These are phyloP conservation scores for Paratilapia polleni DNA, from an alignment of 2,113 vertebrate species.

Conservation along the genomic window DNA sequence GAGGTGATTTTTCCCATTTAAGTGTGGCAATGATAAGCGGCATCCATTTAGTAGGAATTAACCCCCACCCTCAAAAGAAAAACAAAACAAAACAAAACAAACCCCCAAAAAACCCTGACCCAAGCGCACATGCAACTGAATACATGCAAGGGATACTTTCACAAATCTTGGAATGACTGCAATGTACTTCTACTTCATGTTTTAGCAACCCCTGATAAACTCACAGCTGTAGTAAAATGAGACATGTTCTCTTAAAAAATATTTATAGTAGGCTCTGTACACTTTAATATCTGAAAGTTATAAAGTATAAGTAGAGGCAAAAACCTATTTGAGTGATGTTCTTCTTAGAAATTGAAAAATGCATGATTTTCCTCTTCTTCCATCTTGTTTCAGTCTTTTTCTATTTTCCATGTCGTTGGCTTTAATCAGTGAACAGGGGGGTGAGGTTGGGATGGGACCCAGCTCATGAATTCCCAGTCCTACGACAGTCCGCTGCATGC, in stretches of 20 bases:
- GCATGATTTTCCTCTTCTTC: conserved; percentile 75
- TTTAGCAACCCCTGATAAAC: conserved; percentile 83
- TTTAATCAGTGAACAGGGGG: conserved; percentile 45
- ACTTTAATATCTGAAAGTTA: conserved; percentile 93
- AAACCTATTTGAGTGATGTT: conserved; percentile 82
- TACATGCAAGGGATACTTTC: conserved; percentile 86
- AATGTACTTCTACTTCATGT: conserved; percentile 78
- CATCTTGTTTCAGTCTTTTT: conserved; percentile 70
- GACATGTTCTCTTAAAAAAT: conserved; percentile 90
- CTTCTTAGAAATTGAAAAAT: conserved; percentile 84
- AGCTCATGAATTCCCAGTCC: conserved; percentile 78
- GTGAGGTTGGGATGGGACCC: conserved; percentile 49
- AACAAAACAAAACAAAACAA: neutral
- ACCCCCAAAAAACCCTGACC: conserved; percentile 23
- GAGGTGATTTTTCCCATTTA: neutral
- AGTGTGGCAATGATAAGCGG: conserved; percentile 75
- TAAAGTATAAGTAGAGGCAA: conserved; percentile 87
- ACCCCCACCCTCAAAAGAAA: neutral
- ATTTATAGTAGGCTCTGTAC: conserved; percentile 93
- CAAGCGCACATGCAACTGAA: conserved; percentile 78
- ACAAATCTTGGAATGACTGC: conserved; percentile 83
- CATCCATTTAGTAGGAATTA: conserved; percentile 70
- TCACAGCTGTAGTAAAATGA: conserved; percentile 85
- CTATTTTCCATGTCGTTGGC: conserved; percentile 37
- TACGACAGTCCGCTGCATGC: conserved; percentile 65